A percentile compares a stretch with the other conserved stretches of the same genome.
Conservation (phyloP, 2,113 vertebrate species). For the Atherinomorus stipes region DNA sequence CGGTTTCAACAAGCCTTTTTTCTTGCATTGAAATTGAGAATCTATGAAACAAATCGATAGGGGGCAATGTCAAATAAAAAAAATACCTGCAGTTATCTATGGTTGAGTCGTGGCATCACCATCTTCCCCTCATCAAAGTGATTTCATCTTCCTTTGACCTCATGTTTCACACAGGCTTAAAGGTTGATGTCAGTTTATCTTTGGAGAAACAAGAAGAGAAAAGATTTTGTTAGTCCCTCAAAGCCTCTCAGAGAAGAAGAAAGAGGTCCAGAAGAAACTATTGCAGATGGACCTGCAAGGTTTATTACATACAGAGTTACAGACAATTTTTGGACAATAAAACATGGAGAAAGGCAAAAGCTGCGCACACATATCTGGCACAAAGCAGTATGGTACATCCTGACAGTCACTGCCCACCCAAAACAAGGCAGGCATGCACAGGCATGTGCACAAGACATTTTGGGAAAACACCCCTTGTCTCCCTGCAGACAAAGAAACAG, state of each 20-base stretch:
- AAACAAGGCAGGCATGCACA: constrained; percentile 49
- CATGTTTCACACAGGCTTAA: constrained; percentile 57
- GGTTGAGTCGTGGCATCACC: constrained; percentile 62
- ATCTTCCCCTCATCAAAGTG: constrained; percentile 51
- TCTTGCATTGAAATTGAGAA: neutral
- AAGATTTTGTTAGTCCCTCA: constrained; percentile 30
- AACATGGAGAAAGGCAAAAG: neutral
- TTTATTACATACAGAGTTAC: constrained; percentile 17
- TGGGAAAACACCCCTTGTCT: constrained; percentile 51
- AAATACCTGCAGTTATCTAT: constrained; percentile 61
- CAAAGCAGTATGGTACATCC: constrained; percentile 17
- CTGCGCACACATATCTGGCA: constrained; percentile 21
- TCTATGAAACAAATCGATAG: neutral
- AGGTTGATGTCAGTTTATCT: constrained; percentile 17
- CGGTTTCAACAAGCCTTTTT: neutral
- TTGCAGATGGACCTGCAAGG: constrained; percentile 29
- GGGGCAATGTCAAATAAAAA: neutral
- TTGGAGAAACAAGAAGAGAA: constrained; percentile 47
- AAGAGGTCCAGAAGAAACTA: constrained; percentile 6
- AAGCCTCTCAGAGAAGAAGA: constrained; percentile 46
- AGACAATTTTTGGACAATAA: too few relatives aligned
- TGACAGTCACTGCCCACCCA: constrained; percentile 46
- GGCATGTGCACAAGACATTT: constrained; percentile 56
- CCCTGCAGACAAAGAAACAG: constrained; percentile 55
- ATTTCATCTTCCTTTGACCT: constrained; percentile 37